Evolutionary conservation across 2,113 vertebrate species (phyloP), one percentile per base, ranked within the genome.

Genomic region (Narcine bancroftii): DNA sequence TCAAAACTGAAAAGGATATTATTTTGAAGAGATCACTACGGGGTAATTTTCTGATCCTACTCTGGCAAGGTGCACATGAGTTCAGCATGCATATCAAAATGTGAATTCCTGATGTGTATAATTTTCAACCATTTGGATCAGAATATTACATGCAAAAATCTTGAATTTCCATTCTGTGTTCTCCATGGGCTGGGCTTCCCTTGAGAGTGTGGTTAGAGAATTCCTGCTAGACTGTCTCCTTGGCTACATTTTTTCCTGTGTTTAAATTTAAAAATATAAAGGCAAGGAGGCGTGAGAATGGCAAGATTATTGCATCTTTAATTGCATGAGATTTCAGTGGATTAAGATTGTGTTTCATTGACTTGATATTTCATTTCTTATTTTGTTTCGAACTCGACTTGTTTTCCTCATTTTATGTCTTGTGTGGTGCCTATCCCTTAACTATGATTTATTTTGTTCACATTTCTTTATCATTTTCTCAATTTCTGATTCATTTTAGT

Each of bases 201-300:
- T 33, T 56, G 76, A 4, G 11, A 53, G 11, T 56, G 47, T 85
- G 50, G 13, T 85, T 13, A n/a, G 81, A 56, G 60, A n/a, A 85
- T 85, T 56, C 9, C 33, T 29, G 17, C 26, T 50, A n/a, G 50
- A 10, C 50, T 50, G 29, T 17, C 77, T 81, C 47, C 29, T 85
- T 56, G 50, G 33, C 15, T 79, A 9, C 6, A 24, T 85, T 36
- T 85, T 9, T n/a, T 29, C 33, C 47, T 33, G 11, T 29, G 29
- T 81, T 85, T 33, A 81, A 53, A 81, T 33, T 85, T 85, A 13
- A 56, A n/a, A 85, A n/a, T 33, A n/a, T n/a, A 85, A 85, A 33
- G 56, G 19, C 4, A 79, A 83, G 5, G 29, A 56, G 13, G 81
- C 29, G 3, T 60, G 29, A 56, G 50, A 56, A 53, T 33, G 26